These are phyloP conservation scores for Callospermophilus lateralis DNA, from an alignment of 2,113 vertebrate genomes.

Conservation along the genomic window DNA sequence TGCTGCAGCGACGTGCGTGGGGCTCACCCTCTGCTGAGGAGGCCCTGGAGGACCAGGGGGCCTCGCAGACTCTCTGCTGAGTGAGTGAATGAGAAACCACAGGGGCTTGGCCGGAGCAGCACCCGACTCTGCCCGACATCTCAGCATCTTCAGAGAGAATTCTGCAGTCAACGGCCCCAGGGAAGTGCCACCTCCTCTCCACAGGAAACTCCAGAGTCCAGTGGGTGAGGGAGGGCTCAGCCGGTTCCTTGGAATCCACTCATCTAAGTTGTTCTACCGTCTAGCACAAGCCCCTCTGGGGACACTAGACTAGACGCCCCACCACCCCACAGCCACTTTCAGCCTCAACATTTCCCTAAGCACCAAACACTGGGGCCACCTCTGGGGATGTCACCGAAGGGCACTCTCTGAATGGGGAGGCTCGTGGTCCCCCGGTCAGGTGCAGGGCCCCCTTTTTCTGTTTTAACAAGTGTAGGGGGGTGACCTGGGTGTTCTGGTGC, in stretches of 20 bases:
- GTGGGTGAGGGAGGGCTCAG: accelerated
- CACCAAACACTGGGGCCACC: neutral
- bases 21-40: too few relatives aligned
- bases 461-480: neutral
- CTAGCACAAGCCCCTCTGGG: neutral
- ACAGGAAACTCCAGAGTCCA: too few relatives aligned
- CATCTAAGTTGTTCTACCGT: too few relatives aligned
- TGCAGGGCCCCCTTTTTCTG: accelerated
- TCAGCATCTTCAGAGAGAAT: neutral
- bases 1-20: accelerated
- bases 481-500: accelerated
- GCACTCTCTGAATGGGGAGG: neutral
- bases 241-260: accelerated
- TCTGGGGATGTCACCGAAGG: accelerated
- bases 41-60: too few relatives aligned
- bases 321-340: too few relatives aligned
- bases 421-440: neutral
- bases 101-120: neutral
- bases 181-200: accelerated
- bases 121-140: neutral
- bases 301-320: too few relatives aligned
- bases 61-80: neutral
- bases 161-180: neutral
- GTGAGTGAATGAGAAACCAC: neutral
- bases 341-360: accelerated